Percentiles rank a stretch among this genome's conserved stretches.
Conservation (phyloP, 2,113 vertebrate species). For the Nibea albiflora region DNA sequence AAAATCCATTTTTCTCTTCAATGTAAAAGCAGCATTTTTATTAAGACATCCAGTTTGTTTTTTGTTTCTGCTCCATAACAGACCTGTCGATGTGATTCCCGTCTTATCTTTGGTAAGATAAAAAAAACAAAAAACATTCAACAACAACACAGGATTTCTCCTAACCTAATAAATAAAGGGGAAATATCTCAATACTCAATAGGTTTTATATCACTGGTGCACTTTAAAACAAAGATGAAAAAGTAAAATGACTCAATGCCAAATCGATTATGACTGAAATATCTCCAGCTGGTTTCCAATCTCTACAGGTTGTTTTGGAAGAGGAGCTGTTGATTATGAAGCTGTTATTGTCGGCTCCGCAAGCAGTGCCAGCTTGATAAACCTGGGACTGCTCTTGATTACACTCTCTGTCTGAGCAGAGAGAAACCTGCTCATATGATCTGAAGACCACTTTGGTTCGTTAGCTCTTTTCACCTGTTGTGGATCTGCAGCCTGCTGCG, state of each 20-base stretch:
- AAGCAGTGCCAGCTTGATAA: neutral
- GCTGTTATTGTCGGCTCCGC: conserved; percentile 29
- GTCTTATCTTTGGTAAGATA: neutral
- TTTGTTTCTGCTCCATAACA: conserved; percentile 4
- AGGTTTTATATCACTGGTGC: conserved; percentile 14
- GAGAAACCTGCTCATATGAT: conserved; percentile 30
- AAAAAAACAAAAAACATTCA: too few relatives aligned
- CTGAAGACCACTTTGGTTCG: conserved; percentile 33
- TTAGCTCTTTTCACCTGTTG: conserved; percentile 21
- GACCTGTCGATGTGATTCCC: conserved; percentile 10
- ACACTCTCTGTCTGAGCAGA: conserved; percentile 36
- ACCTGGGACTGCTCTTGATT: conserved; percentile 44
- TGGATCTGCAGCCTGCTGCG: conserved; percentile 15
- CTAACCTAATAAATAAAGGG: conserved; percentile 19
- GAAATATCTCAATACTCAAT: conserved; percentile 19
- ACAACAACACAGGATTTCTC: conserved; percentile 14
- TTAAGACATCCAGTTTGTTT: conserved; percentile 1
- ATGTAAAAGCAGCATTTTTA: conserved; percentile 27
- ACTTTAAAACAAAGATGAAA: conserved; percentile 21
- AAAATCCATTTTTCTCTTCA: conserved; percentile 20
- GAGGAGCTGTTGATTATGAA: conserved; percentile 60
- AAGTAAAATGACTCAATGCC: conserved; percentile 31
- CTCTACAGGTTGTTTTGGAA: conserved; percentile 43
- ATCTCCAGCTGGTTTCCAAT: conserved; percentile 63
- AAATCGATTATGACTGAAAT: conserved; percentile 66